Evolutionary conservation across 2,888 invertebrate genomes (phyloP).

Genomic region (Hemicrepidius hirtus): DNA sequence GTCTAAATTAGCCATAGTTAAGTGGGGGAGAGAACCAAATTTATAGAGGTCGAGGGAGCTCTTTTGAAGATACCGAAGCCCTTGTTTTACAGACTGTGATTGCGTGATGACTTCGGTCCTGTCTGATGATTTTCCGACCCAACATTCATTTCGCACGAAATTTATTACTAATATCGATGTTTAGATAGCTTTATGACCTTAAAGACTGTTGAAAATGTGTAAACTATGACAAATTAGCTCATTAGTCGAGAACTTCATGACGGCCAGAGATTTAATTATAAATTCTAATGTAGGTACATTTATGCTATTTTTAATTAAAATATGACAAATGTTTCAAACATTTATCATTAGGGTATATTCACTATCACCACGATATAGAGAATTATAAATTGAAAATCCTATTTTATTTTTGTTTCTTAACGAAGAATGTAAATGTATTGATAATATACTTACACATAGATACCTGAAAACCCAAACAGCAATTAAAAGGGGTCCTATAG

Average conservation of each 20-base stretch:
- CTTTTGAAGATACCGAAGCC: conserved; percentile 63
- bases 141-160: conserved; percentile 33
- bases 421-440: too few relatives aligned
- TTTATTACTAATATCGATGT: conserved; percentile 46
- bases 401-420: too few relatives aligned
- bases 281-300: too few relatives aligned
- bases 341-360: too few relatives aligned
- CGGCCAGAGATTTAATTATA: too few relatives aligned
- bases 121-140: conserved; percentile 49
- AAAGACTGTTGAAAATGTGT: conserved; percentile 15
- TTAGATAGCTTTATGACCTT: conserved; percentile 38
- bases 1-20: conserved; percentile 65
- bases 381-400: too few relatives aligned
- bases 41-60: conserved; percentile 59
- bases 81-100: conserved; percentile 57
- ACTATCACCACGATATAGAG: too few relatives aligned
- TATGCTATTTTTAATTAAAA: too few relatives aligned
- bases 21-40: conserved; percentile 60
- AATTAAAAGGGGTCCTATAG: too few relatives aligned
- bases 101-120: conserved; percentile 58
- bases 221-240: conserved; percentile 38
- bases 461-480: too few relatives aligned
- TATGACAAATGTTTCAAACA: too few relatives aligned
- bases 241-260: conserved; percentile 14
- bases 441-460: too few relatives aligned